Evolutionary conservation across 2,797 vertebrate genomes (phyloP), one percentile per base, ranked within the genome.

Genomic region (Decapterus maruadsi): DNA sequence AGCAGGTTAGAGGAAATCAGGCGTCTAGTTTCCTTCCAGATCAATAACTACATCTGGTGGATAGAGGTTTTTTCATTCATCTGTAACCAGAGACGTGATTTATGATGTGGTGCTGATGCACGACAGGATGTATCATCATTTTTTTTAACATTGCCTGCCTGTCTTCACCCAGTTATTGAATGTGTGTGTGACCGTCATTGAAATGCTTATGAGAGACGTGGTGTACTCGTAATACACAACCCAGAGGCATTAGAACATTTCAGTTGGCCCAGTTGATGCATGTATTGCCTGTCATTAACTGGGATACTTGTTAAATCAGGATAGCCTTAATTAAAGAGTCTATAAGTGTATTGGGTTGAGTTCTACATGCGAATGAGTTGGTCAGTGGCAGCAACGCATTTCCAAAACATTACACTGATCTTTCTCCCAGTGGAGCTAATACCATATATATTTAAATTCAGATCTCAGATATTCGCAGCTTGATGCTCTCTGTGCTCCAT

Each of bases 41-140:
- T 94, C 92, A 92, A 87, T 92, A 88, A 64, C 43, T 62, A 59
- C 77, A 80, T 89, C 83, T 86, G 77, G 85, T 82, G 80, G 63
- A 83, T 64, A 53, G 75, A 75, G 68, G 29, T 68, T 83, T 79
- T 81, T 19, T 88, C 67, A 74, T 84, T 69, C 61, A 54, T 86
- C 77, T 80, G 26, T 65, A 74, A 81, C 57, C 55, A 69, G 61
- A 77, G 71, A 72, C n/a, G 17, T 73, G 75, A 83, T 80, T 89
- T 72, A 83, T 75, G 67, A 82, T 78, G 71, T 31, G 34, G 53
- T 29, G 14, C 51, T 19, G 2, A 40, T 53, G 56, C 26, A 4
- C 19, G 55, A 54, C 38, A 51, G 36, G 45, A 72, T 78, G 62
- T 54, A 31, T 20, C 26, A 10, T 36, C 26, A 34, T 55, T 73